Base-by-base conservation (phyloP, 1,140 invertebrate genomes). In the Drosophila albomicans region DNA sequence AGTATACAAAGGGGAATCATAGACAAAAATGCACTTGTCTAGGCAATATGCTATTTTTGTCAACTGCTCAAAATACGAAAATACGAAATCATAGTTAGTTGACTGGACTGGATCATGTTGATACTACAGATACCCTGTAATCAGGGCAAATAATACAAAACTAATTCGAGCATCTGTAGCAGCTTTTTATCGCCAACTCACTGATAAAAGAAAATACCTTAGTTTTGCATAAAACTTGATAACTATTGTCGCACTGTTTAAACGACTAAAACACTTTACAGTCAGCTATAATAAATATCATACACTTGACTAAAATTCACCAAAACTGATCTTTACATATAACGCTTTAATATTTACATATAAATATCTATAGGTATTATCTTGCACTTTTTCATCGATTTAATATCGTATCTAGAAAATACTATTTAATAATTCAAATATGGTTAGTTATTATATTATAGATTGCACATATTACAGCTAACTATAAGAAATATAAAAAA, bases 21-120 rank as follows among this genome's bases (percentile, higher is more conserved):
- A 85, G 73, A 80, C 73, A 67, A 73, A 59, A 73, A 56, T 73
- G 61, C 80, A 82, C 81, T 82, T 82, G 81, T 68, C 72, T 74
- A 70, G 51, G 51, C 51, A 54, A 75, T 70, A 58, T 70, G 59
- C 59, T 41, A 69, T 58, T 75, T 75, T 61, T 16, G 57, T 71
- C 57, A 71, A 46, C 68, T 67, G 49, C 61, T 32, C 32, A 8
- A 10, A 25, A 25, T 25, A 25, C 20, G 20, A 20, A 20, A 20
- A 38, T 10, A 8, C 8, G 10, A 46, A 75, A 57, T 64, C 51
- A 54, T 35, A 35, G 51, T 54, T 54, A 54, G 13, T 54, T 16
- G 30, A 15, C 51, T n/a, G n/a, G 5, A 6, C 30, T 3, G 15
- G 35, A 41, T 43, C 32, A 43, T 2, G 11, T 13, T 57, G 35